Conservation (phyloP, 2,113 vertebrate species). For the Grammomys dolichurus region DNA sequence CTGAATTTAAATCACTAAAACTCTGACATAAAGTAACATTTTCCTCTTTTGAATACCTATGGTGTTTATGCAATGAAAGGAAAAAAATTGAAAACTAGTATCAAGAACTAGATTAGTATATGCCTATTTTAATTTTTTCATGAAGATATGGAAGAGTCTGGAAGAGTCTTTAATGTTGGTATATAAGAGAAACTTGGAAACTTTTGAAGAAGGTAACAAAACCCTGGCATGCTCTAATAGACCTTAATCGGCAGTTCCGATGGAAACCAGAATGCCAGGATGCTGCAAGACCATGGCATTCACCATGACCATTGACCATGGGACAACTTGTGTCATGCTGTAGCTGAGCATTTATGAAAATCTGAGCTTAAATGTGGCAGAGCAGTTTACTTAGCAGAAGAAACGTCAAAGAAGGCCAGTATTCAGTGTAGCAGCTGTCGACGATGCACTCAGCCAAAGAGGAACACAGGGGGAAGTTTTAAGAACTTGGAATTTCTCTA, state of each 20-base stretch:
- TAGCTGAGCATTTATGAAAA: not conserved
- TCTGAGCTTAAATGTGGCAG: not conserved
- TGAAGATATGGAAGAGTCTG: not conserved
- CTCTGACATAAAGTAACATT: not conserved
- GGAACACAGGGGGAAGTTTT: not conserved
- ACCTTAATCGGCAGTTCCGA: not conserved
- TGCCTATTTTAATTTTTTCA: not conserved
- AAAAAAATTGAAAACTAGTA: not conserved
- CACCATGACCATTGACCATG: not conserved
- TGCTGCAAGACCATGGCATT: not conserved
- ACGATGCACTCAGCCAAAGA: not conserved
- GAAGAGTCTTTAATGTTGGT: no score
- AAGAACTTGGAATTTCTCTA: not conserved
- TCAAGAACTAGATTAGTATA: not conserved
- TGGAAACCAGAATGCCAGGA: not conserved
- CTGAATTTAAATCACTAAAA: not conserved
- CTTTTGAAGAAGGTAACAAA: not conserved
- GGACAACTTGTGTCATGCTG: not conserved
- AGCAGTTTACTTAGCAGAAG: not conserved
- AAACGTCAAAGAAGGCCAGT: not conserved
- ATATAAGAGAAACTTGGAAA: not conserved
- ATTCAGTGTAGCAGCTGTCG: not conserved
- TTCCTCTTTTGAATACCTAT: not conserved
- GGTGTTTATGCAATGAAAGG: not conserved
- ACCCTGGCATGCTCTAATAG: not conserved